Base-by-base conservation (phyloP, 2,888 invertebrate species). In the Xiphydria camelus region DNA sequence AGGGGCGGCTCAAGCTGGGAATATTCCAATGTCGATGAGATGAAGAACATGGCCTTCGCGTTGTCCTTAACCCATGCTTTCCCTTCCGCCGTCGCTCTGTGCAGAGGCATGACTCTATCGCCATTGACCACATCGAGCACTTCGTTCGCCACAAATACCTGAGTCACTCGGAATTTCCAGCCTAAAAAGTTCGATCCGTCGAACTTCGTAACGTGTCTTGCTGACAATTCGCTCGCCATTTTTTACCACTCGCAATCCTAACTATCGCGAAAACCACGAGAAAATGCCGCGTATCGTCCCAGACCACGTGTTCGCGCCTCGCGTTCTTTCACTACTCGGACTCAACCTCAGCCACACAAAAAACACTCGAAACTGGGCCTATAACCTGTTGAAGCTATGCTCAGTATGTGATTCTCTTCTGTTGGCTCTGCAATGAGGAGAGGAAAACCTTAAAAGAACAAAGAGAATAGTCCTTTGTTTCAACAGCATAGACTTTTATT, bases 171-270 rank as follows among this genome's bases (percentile, higher is more conserved):
- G 26, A 50, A 47, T 14, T 46, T 50, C 36, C 49, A 53, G 2
- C 26, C 23, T 37, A 49, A 49, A 18, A 31, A 53, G 23, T 53
- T 29, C 7, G 14, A 9, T 6, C 49, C 52, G 10, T 49, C 31
- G 23, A 52, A 49, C 21, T 39, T 52, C 31, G 22, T 33, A 9
- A 49, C 34, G 23, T 37, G 41, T 31, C 33, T 41, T 19, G 26
- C 19, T 1, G 50, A 34, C 44, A 51, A 40, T n/a, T 40, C 40
- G 4, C 45, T 47, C 9, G 47, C 22, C 47, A 51, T 51, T n/a
- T 23, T n/a, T 23, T 23, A 23, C 23, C n/a, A 23, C n/a, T 23
- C 23, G 23, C 33, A 9, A 9, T 19, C 33, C 14, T 33, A 10
- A 14, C 15, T 33, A 9, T 33, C 33, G 4, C 33, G n/a, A 33